phyloP scores from a whole-genome alignment of 2,797 vertebrate species.

The Sparus aurata region DNA sequence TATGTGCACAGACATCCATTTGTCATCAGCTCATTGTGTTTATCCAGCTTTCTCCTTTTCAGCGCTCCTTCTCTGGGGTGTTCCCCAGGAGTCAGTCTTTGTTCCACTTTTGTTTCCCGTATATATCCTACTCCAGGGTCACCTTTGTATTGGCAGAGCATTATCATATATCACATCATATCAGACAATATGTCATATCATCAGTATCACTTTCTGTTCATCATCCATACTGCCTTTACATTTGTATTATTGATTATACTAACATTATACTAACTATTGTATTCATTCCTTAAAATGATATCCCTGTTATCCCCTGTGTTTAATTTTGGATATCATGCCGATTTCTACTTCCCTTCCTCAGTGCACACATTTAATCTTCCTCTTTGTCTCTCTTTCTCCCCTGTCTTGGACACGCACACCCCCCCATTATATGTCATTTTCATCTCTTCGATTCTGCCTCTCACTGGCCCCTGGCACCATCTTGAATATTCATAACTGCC shows the following conservation, averaged over 20 bases:
- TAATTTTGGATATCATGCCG: not conserved
- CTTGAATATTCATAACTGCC: constrained; percentile 85
- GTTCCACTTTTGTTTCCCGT: not conserved
- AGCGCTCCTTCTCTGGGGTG: not conserved
- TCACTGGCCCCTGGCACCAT: constrained; percentile 71
- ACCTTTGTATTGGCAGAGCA: not conserved
- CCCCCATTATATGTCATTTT: constrained; percentile 59
- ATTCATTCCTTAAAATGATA: not conserved
- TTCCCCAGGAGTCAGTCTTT: not conserved
- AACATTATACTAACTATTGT: not conserved
- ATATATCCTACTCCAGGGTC: not conserved
- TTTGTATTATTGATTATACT: not conserved
- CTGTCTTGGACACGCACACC: constrained; percentile 36
- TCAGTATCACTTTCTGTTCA: not conserved
- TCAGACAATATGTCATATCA: not conserved
- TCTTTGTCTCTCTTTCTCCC: constrained; percentile 26
- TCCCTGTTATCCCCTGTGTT: not conserved
- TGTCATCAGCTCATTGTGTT: not conserved
- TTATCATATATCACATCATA: not conserved
- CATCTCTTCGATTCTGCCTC: constrained; percentile 58
- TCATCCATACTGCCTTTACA: not conserved
- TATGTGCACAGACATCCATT: not conserved
- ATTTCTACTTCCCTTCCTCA: not conserved
- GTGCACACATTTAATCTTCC: constrained; percentile 14
- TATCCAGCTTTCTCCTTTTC: not conserved